A percentile compares a stretch with the other conserved stretches of the same genome.
These are phyloP conservation scores for Athalia rosae DNA, from an alignment of 2,888 invertebrate genomes.

Conservation along the genomic window DNA sequence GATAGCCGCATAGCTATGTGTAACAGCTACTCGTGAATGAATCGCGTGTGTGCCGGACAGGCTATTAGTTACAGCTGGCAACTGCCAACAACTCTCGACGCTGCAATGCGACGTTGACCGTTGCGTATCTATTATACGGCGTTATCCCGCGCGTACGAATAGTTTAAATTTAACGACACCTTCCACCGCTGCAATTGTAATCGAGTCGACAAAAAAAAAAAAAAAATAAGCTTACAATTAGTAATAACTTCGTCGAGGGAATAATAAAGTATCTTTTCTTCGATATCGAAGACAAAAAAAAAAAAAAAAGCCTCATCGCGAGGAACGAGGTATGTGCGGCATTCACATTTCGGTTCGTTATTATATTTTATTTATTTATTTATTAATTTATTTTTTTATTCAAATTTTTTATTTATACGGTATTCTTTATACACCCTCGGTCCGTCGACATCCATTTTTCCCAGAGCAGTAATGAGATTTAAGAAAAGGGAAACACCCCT, in stretches of 20 bases:
- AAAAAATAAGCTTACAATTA: no score
- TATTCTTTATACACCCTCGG: slow-evolving; percentile 45
- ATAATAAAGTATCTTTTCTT: neutral
- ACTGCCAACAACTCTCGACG: slow-evolving; percentile 1
- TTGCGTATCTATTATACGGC: no score
- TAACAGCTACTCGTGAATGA: slow-evolving; percentile 62
- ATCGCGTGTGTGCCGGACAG: slow-evolving; percentile 64
- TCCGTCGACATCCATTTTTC: slow-evolving; percentile 36
- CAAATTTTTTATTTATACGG: slow-evolving; percentile 19
- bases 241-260: no score
- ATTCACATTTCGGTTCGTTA: neutral
- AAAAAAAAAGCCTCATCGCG: no score
- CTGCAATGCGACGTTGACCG: no score
- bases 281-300: no score
- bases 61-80: slow-evolving; percentile 8
- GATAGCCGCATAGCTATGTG: no score
- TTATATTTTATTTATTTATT: neutral
- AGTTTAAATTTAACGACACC: no score
- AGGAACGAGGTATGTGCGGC: neutral
- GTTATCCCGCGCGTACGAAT: no score
- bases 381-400: neutral
- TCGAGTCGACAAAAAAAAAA: no score
- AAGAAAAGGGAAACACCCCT: slow-evolving; percentile 40
- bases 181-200: no score
- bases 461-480: slow-evolving; percentile 42